Evolutionary conservation across 30 jellyfish, hydroid and myxozoan genomes (phyloP).

Genomic region (Aurelia sp.): DNA sequence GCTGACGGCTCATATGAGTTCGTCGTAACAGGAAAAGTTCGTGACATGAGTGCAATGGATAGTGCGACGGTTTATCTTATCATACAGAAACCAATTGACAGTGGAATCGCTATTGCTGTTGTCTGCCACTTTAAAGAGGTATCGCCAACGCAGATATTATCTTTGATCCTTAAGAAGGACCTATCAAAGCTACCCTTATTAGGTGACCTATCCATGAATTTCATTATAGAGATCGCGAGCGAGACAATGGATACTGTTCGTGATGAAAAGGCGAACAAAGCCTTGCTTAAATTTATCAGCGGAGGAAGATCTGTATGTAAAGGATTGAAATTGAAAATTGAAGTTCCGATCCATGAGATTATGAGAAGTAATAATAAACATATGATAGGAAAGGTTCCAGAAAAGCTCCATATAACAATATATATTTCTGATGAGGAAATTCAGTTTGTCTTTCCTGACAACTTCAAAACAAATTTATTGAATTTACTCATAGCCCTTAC

Average conservation of each 20-base stretch:
- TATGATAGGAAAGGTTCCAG: constrained; percentile 77
- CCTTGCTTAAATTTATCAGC: constrained; percentile 44
- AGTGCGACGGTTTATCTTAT: constrained; percentile 51
- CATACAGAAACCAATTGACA: constrained; percentile 71
- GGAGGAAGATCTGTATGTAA: constrained; percentile 71
- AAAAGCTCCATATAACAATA: constrained; percentile 44
- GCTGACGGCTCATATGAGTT: constrained; percentile 84
- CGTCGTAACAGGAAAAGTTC: constrained; percentile 59
- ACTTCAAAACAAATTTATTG: constrained; percentile 65
- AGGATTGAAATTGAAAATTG: constrained; percentile 74
- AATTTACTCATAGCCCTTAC: constrained; percentile 64
- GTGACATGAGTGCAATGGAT: constrained; percentile 44
- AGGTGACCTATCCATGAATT: constrained; percentile 60
- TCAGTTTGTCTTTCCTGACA: constrained; percentile 73
- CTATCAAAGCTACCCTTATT: constrained; percentile 67
- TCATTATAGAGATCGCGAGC: constrained; percentile 67
- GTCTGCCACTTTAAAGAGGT: constrained; percentile 57
- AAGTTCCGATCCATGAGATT: constrained; percentile 70
- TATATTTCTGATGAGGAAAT: constrained; percentile 47
- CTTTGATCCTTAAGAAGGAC: constrained; percentile 68
- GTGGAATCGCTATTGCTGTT: constrained; percentile 61
- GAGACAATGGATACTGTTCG: constrained; percentile 59
- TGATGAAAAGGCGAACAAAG: constrained; percentile 53
- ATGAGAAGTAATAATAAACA: constrained; percentile 48
- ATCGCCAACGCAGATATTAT: constrained; percentile 66